Evolutionary conservation across 2,113 vertebrate genomes (phyloP).

Genomic region (Hydropotes inermis): DNA sequence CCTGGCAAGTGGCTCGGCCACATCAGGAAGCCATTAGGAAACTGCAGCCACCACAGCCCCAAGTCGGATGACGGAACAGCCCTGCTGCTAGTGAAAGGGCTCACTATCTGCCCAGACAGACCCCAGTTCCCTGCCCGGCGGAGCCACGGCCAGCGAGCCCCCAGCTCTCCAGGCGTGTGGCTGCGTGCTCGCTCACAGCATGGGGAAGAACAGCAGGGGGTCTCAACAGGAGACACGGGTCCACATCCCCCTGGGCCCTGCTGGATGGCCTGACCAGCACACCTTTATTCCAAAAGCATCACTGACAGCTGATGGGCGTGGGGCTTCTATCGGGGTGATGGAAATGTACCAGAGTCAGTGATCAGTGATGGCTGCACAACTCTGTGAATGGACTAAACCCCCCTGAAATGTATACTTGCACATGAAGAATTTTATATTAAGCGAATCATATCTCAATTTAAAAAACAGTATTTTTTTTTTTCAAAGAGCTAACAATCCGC

Average conservation of each 20-base stretch:
- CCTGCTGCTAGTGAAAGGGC: slow-evolving; percentile 73
- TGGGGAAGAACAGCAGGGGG: no score
- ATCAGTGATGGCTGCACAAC: neutral
- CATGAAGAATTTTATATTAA: neutral
- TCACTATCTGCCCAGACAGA: slow-evolving; percentile 70
- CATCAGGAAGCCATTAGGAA: slow-evolving; percentile 82
- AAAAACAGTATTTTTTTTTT: neutral
- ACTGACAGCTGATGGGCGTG: accelerated
- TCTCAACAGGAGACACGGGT: accelerated
- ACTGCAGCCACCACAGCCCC: slow-evolving; percentile 76
- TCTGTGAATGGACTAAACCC: neutral
- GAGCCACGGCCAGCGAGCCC: slow-evolving; percentile 51
- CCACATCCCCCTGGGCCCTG: neutral
- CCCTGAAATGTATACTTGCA: neutral
- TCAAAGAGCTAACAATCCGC: neutral
- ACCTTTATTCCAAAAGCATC: neutral
- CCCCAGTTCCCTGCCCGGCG: neutral
- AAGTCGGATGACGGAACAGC: slow-evolving; percentile 55
- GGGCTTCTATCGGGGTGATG: neutral
- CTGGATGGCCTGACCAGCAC: neutral
- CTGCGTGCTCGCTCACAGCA: neutral
- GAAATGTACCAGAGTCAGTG: neutral
- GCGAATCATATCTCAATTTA: neutral
- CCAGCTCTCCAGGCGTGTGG: neutral
- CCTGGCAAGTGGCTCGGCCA: slow-evolving; percentile 37